phyloP scores from a whole-genome alignment of 2,888 invertebrate species.

The Trachelus stipa region DNA sequence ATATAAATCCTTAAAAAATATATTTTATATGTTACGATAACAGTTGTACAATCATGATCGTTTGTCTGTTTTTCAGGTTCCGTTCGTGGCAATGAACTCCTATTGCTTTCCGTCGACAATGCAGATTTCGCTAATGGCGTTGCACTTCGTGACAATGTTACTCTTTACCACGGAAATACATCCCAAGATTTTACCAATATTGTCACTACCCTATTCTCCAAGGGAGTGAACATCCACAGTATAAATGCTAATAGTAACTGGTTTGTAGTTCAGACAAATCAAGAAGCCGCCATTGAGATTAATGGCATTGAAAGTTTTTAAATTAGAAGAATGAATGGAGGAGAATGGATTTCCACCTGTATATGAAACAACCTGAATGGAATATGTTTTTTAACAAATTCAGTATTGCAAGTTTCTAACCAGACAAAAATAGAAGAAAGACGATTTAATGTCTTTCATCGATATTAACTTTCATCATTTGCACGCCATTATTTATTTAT shows the following conservation, averaged over 20 bases:
- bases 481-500: conserved; percentile 2
- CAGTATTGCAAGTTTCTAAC: conserved; percentile 33
- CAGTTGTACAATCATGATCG: neutral
- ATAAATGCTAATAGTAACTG: conserved; percentile 58
- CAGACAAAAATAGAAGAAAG: neutral
- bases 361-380: neutral
- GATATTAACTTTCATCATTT: neutral
- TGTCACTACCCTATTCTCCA: conserved; percentile 51
- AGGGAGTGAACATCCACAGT: conserved; percentile 52
- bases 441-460: neutral
- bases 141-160: conserved; percentile 49
- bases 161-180: conserved; percentile 45
- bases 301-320: conserved; percentile 48
- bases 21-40: neutral
- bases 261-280: conserved; percentile 59
- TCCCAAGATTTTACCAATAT: conserved; percentile 54
- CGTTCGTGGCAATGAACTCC: conserved; percentile 52
- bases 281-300: conserved; percentile 40
- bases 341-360: neutral
- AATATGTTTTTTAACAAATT: conserved; percentile 7
- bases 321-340: conserved; percentile 7
- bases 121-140: conserved; percentile 59
- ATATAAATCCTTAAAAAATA: neutral
- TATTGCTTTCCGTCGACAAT: conserved; percentile 62
- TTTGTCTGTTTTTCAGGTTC: conserved; percentile 54